These are phyloP conservation scores for Mesodorylaimus sp. DNA, from an alignment of 2,888 invertebrate genomes.

Conservation along the genomic window DNA sequence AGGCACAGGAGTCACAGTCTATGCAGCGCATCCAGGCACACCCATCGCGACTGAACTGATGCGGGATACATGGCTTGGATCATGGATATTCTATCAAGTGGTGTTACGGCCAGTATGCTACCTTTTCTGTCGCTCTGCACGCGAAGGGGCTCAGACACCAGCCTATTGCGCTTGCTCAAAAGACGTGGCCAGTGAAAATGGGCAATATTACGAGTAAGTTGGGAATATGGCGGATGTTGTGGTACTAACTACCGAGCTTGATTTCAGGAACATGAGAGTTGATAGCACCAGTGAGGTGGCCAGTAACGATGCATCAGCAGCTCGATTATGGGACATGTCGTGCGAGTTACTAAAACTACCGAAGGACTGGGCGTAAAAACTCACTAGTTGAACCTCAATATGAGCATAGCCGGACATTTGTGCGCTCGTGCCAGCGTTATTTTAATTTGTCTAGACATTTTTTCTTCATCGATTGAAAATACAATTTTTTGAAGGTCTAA, in stretches of 20 bases:
- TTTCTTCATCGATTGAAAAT: too few species aligned
- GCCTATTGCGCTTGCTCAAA: conserved; percentile 1
- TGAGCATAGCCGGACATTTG: too few species aligned
- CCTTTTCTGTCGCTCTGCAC: background rate
- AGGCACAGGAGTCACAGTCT: conserved; percentile 6
- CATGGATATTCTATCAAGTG: background rate
- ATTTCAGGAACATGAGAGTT: background rate
- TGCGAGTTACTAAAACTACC: conserved; percentile 9
- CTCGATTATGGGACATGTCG: conserved; percentile 5
- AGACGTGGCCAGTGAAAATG: background rate
- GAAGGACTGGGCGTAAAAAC: conserved; percentile 5
- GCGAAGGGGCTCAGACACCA: conserved; percentile 4
- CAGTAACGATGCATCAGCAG: background rate
- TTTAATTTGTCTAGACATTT: too few species aligned
- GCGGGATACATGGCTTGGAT: background rate
- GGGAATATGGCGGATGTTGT: background rate
- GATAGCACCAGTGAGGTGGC: background rate
- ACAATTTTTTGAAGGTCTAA: too few species aligned
- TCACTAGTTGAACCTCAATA: too few species aligned
- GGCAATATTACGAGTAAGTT: conserved; percentile 7
- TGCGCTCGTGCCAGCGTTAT: too few species aligned
- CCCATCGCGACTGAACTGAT: background rate
- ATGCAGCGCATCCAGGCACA: conserved; percentile 8
- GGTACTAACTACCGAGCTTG: background rate
- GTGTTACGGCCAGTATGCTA: background rate